A percentile compares a stretch with the other conserved stretches of the same genome.
These are phyloP conservation scores for Halocynthia roretzi DNA, from an alignment of 23 tunicate species.

Conservation along the genomic window DNA sequence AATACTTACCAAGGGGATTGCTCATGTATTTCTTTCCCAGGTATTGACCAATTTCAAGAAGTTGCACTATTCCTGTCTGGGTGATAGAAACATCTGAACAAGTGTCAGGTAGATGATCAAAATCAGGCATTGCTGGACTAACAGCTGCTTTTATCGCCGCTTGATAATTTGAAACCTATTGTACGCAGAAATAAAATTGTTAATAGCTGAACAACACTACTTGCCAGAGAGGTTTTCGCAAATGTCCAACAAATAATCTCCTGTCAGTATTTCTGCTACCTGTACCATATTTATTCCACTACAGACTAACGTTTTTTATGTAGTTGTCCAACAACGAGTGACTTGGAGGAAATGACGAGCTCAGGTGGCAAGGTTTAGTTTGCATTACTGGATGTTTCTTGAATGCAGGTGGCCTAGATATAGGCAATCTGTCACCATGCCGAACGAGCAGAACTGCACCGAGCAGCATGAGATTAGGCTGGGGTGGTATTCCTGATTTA, in stretches of 20 bases:
- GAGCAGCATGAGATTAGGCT: slow-evolving; percentile 4
- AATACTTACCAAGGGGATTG: not conserved
- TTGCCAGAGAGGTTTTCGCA: too few species aligned
- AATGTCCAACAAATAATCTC: too few species aligned
- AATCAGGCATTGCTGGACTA: slow-evolving; percentile 4
- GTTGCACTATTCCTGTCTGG: slow-evolving; percentile 13
- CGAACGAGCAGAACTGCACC: slow-evolving; percentile 13
- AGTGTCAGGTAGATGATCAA: slow-evolving; percentile 16
- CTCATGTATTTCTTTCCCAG: slow-evolving; percentile 3
- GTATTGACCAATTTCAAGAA: slow-evolving; percentile 16
- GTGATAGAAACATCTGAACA: slow-evolving; percentile 28
- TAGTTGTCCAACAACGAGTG: too few species aligned
- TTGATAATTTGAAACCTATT: not conserved
- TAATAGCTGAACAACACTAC: too few species aligned
- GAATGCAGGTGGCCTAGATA: slow-evolving; percentile 14
- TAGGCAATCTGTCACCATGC: slow-evolving; percentile 27
- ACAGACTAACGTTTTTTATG: too few species aligned
- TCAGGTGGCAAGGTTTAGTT: slow-evolving; percentile 13
- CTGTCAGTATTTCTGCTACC: too few species aligned
- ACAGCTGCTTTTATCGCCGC: not conserved
- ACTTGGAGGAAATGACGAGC: not conserved
- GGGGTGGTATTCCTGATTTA: slow-evolving; percentile 5
- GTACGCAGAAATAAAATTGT: too few species aligned
- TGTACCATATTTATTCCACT: too few species aligned
- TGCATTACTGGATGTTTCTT: not conserved